phyloP scores from a whole-genome alignment of 2,113 vertebrate species.

The Poeciliopsis occidentalis region DNA sequence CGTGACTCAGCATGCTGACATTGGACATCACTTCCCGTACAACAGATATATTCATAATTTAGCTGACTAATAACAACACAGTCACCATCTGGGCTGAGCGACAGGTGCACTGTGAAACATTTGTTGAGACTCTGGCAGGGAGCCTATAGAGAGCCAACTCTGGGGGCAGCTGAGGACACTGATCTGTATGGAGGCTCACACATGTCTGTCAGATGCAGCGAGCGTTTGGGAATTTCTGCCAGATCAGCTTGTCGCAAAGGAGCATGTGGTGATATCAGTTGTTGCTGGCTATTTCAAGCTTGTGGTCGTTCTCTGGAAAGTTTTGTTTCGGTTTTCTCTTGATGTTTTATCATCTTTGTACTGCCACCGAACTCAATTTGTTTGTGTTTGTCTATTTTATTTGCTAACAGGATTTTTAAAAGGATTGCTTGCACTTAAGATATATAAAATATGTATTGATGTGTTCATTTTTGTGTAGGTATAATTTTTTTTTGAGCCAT shows the following conservation, averaged over 20 bases:
- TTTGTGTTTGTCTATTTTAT: neutral
- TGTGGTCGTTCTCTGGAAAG: neutral
- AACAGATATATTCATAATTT: constrained; percentile 9
- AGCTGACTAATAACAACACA: constrained; percentile 28
- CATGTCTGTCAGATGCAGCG: constrained; percentile 1
- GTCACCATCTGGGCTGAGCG: constrained; percentile 8
- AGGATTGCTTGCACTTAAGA: neutral
- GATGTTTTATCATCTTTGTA: neutral
- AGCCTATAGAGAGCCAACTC: constrained; percentile 21
- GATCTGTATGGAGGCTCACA: constrained; percentile 17
- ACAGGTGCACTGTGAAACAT: constrained; percentile 40
- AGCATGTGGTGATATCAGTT: constrained; percentile 7
- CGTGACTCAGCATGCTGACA: neutral
- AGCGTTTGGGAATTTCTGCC: neutral
- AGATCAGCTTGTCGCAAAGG: constrained; percentile 11
- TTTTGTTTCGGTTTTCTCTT: neutral
- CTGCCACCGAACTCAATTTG: neutral
- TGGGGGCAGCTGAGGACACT: constrained; percentile 31
- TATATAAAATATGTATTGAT: too few species aligned
- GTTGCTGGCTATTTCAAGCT: neutral
- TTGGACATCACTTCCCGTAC: too few species aligned
- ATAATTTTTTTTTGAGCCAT: too few species aligned
- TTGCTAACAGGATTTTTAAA: neutral
- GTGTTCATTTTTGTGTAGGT: too few species aligned
- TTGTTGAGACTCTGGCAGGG: constrained; percentile 4